Evolutionary conservation across 1,140 invertebrate genomes (phyloP).

Genomic region (Drosophila auraria): DNA sequence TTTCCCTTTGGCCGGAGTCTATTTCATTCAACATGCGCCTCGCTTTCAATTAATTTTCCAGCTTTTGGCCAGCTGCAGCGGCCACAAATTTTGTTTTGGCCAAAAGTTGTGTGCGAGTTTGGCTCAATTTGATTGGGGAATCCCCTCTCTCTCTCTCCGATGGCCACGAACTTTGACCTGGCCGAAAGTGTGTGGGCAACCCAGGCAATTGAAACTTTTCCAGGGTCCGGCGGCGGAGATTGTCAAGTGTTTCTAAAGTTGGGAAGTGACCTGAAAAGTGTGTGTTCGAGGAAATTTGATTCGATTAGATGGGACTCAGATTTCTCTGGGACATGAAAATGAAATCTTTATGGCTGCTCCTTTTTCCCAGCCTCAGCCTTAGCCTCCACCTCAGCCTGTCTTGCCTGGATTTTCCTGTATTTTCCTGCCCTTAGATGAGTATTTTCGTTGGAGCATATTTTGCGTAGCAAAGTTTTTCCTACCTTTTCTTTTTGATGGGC

Average conservation of each 20-base stretch:
- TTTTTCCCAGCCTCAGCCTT: too few relatives aligned
- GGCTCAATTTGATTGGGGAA: slow-evolving; percentile 53
- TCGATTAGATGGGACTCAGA: slow-evolving; percentile 42
- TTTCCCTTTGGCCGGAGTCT: not conserved
- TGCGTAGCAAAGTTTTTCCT: slow-evolving; percentile 31
- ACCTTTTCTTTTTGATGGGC: slow-evolving; percentile 8
- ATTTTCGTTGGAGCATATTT: slow-evolving; percentile 34
- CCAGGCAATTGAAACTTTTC: slow-evolving; percentile 48
- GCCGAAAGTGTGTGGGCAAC: slow-evolving; percentile 26
- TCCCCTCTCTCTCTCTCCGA: not conserved
- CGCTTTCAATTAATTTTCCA: slow-evolving; percentile 74
- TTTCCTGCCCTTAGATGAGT: not conserved
- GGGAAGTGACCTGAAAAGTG: slow-evolving; percentile 46
- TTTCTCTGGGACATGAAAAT: slow-evolving; percentile 24
- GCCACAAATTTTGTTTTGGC: slow-evolving; percentile 66
- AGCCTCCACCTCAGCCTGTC: too few relatives aligned
- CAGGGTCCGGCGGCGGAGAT: slow-evolving; percentile 6
- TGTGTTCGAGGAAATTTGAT: slow-evolving; percentile 50
- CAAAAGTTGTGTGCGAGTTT: slow-evolving; percentile 33
- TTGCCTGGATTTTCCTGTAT: too few relatives aligned
- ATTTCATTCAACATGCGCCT: slow-evolving; percentile 61
- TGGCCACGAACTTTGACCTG: slow-evolving; percentile 40
- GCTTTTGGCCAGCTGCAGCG: slow-evolving; percentile 65
- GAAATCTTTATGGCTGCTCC: slow-evolving; percentile 30
- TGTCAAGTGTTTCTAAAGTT: slow-evolving; percentile 52